These are phyloP conservation scores for Genyomyrus donnyi DNA, from an alignment of 2,113 vertebrate species.

Conservation along the genomic window DNA sequence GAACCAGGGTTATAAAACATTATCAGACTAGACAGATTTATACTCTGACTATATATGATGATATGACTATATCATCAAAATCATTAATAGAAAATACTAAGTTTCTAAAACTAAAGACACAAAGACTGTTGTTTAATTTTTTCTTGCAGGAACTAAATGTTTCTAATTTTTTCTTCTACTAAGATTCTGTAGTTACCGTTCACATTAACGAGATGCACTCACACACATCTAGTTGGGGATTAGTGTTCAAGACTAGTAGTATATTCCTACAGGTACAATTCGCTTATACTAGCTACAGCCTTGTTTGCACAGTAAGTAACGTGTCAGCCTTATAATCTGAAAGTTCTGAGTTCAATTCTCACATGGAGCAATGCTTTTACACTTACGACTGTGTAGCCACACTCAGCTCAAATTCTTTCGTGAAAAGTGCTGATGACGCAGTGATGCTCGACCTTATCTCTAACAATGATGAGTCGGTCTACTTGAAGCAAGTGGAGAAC, in stretches of 20 bases:
- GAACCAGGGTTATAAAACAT: neutral
- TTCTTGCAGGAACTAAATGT: neutral
- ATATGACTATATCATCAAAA: neutral
- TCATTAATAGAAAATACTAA: neutral
- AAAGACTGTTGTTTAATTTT: neutral
- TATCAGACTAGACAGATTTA: neutral
- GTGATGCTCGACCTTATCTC: too few species aligned
- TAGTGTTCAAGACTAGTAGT: neutral
- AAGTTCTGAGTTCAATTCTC: too few species aligned
- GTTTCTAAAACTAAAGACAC: neutral
- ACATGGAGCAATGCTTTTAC: too few species aligned
- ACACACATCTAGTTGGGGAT: neutral
- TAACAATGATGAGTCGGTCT: too few species aligned
- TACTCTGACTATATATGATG: neutral
- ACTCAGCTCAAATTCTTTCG: too few species aligned
- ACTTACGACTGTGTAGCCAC: too few species aligned
- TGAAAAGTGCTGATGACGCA: too few species aligned
- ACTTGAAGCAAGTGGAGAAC: too few species aligned
- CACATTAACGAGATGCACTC: neutral
- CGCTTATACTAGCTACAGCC: neutral
- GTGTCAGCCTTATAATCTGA: too few species aligned
- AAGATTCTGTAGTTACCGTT: neutral
- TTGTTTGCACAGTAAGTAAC: too few species aligned
- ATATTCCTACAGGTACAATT: neutral
- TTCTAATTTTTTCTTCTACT: neutral